A percentile compares a stretch with the other conserved stretches of the same genome.
phyloP scores from a whole-genome alignment of 2,797 vertebrate species.

The Smutsia temminckii region DNA sequence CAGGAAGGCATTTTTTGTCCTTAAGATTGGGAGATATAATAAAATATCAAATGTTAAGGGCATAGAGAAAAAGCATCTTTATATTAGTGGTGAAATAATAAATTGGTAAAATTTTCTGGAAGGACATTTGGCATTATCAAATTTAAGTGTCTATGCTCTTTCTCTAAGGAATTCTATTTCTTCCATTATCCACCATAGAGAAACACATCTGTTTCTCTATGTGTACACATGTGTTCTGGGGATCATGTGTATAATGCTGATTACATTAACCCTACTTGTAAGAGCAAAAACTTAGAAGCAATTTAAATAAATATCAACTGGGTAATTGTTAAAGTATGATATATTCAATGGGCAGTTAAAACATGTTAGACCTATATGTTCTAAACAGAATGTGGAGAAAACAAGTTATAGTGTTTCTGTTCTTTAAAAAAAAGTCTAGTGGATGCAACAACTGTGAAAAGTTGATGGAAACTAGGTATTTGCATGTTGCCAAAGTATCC shows the following conservation, averaged over 20 bases:
- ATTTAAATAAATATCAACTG: neutral
- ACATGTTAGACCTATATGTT: neutral
- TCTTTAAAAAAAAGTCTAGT: neutral
- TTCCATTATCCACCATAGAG: neutral
- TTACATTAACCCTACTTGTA: neutral
- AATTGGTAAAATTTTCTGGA: neutral
- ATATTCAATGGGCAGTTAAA: neutral
- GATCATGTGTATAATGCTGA: neutral
- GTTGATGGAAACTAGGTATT: neutral
- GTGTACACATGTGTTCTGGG: neutral
- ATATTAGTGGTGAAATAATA: conserved; percentile 7
- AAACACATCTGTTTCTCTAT: neutral
- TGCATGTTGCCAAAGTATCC: neutral
- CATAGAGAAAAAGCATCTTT: neutral
- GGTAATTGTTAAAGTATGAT: neutral
- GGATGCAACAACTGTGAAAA: neutral
- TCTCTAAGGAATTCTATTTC: neutral
- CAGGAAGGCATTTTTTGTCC: neutral
- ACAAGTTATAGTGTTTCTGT: neutral
- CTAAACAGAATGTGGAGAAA: neutral
- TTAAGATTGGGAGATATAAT: neutral
- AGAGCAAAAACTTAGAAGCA: conserved; percentile 7
- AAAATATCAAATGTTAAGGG: neutral
- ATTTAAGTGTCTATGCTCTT: conserved; percentile 9
- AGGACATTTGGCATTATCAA: neutral